These are phyloP conservation scores for Coecobrya sp. DNA, from an alignment of 2,888 invertebrate genomes.

Conservation along the genomic window DNA sequence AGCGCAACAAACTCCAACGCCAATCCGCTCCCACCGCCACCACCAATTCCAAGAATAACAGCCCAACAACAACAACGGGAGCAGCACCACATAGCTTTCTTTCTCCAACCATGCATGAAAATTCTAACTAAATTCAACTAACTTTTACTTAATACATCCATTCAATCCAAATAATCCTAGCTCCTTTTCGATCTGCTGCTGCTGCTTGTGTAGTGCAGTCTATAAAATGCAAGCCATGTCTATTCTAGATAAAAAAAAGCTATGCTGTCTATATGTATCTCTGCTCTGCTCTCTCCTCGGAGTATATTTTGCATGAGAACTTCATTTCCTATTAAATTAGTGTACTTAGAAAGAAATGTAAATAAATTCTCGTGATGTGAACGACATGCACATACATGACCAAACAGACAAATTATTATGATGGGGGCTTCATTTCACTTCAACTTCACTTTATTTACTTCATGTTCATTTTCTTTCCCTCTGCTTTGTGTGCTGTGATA, in stretches of 20 bases:
- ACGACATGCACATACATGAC: neutral
- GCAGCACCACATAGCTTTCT: neutral
- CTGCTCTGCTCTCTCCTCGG: too few relatives aligned
- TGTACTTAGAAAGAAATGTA: neutral
- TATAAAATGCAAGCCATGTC: too few relatives aligned
- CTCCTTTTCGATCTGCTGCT: conserved; percentile 2
- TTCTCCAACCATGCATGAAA: conserved; percentile 22
- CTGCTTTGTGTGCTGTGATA: neutral
- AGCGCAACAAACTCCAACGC: neutral
- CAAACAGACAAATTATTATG: conserved; percentile 18
- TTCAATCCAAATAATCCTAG: neutral
- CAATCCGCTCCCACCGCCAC: neutral
- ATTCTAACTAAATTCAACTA: neutral
- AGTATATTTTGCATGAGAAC: too few relatives aligned
- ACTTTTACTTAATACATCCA: neutral
- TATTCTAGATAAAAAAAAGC: too few relatives aligned
- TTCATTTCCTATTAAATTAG: neutral
- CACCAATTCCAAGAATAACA: conserved; percentile 13
- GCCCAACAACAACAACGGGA: neutral
- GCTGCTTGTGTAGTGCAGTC: neutral
- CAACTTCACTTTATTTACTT: conserved; percentile 38
- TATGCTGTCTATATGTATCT: too few relatives aligned
- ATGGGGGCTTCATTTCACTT: conserved; percentile 7
- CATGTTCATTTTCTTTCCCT: neutral
- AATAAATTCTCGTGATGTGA: neutral